A percentile compares a stretch with the other conserved stretches of the same genome.
Evolutionary conservation across 37 sponge, comb jelly and placozoan genomes (phyloP).

Genomic region (Beroe forskalii): DNA sequence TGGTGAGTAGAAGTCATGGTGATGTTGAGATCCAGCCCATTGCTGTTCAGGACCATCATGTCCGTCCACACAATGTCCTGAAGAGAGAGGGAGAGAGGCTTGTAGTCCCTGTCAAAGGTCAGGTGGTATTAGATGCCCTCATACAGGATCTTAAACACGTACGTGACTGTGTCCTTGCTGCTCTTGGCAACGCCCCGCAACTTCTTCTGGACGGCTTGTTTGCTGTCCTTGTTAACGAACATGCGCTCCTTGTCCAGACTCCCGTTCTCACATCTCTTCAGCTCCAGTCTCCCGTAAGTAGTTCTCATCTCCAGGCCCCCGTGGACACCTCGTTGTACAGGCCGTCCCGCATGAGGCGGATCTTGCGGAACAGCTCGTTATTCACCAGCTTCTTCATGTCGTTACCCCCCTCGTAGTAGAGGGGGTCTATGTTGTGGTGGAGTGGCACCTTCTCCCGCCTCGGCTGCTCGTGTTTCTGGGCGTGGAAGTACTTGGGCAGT

Average conservation of each 20-base stretch:
- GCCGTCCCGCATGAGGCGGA: slow-evolving; percentile 7
- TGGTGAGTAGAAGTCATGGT: slow-evolving; percentile 29
- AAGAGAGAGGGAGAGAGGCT: neutral
- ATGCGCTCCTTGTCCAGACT: slow-evolving; percentile 28
- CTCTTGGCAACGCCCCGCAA: neutral
- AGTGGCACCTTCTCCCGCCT: neutral
- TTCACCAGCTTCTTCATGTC: slow-evolving; percentile 16
- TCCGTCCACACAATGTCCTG: slow-evolving; percentile 45
- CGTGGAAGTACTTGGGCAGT: neutral
- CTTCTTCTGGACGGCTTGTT: neutral
- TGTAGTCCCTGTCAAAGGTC: neutral
- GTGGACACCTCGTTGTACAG: slow-evolving; percentile 54
- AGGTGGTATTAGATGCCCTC: slow-evolving; percentile 35
- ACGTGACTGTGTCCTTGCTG: neutral
- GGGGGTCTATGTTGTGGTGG: slow-evolving; percentile 16
- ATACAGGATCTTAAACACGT: neutral
- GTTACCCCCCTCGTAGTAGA: slow-evolving; percentile 2
- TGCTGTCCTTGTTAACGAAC: neutral
- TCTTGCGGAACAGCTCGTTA: neutral
- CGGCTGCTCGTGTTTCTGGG: neutral
- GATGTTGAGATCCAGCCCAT: slow-evolving; percentile 21
- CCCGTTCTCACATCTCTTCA: neutral
- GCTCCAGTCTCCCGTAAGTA: neutral
- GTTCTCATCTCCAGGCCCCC: neutral
- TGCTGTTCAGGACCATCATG: slow-evolving; percentile 12